Evolutionary conservation across 2,113 vertebrate species (phyloP).

Genomic region (Pachyramphus minor): DNA sequence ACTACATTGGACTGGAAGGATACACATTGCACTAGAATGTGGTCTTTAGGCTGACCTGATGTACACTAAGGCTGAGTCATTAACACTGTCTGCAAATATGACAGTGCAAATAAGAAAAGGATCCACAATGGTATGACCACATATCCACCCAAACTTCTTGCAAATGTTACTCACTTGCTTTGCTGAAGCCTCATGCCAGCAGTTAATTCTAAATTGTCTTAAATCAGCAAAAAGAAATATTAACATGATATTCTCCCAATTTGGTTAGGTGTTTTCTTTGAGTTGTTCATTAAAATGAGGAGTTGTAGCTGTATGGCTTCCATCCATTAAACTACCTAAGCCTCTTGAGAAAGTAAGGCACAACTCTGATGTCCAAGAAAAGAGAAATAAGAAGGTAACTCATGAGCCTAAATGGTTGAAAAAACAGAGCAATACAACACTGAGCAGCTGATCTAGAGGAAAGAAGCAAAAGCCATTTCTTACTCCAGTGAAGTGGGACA

Average conservation of each 20-base stretch:
- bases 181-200: background rate
- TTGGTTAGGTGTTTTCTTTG: background rate
- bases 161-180: background rate
- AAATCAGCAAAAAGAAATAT: background rate
- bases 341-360: background rate
- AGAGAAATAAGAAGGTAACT: background rate
- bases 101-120: background rate
- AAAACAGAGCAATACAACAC: background rate
- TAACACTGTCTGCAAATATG: background rate
- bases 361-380: background rate
- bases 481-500: background rate
- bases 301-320: background rate
- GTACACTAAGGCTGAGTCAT: background rate
- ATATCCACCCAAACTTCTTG: background rate
- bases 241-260: background rate
- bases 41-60: background rate
- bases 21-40: fast-evolving
- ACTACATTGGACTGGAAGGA: background rate
- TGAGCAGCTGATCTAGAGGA: background rate
- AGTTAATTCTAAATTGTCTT: background rate
- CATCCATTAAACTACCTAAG: background rate
- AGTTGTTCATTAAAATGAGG: background rate
- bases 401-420: background rate
- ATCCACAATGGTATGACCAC: background rate
- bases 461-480: background rate